Percentiles rank a stretch among this genome's conserved stretches.
phyloP scores from a whole-genome alignment of 2,888 invertebrate genomes.

The Gryllus longicercus region DNA sequence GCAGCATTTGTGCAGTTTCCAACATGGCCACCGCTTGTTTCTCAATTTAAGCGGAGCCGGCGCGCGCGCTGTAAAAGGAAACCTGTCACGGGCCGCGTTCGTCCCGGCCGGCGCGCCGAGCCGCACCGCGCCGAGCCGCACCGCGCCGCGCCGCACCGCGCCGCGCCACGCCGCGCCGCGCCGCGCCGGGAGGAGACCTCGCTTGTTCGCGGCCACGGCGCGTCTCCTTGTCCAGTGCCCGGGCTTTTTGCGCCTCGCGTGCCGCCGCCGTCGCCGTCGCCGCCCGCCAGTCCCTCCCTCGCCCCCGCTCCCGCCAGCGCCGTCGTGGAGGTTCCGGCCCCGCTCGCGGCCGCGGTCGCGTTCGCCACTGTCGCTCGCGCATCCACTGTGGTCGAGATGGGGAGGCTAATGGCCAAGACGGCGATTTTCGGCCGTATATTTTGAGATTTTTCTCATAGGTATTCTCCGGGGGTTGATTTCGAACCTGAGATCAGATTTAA shows the following conservation, averaged over 20 bases:
- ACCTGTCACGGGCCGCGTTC: not conserved
- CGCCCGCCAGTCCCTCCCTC: not conserved
- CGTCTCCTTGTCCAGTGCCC: not conserved
- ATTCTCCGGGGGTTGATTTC: too few species aligned
- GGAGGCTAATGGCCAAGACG: too few species aligned
- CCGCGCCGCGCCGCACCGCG: too few species aligned
- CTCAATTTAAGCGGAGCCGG: not conserved
- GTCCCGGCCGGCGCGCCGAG: not conserved
- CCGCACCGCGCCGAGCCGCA: too few species aligned
- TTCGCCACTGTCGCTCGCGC: not conserved
- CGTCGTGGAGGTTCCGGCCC: not conserved
- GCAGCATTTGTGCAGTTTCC: not conserved
- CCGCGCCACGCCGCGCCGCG: too few species aligned
- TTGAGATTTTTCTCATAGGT: too few species aligned
- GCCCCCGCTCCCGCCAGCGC: not conserved
- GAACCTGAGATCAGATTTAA: too few species aligned
- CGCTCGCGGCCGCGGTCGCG: not conserved
- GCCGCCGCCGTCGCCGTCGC: not conserved
- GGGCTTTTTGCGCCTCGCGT: not conserved
- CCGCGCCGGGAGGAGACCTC: too few species aligned
- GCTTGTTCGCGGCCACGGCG: not conserved
- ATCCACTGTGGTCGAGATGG: too few species aligned
- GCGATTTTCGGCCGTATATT: too few species aligned
- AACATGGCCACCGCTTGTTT: conserved; percentile 8
- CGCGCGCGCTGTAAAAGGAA: conserved; percentile 10